These are phyloP conservation scores for Apis cerana DNA, from an alignment of 1,140 invertebrate species.

Conservation along the genomic window DNA sequence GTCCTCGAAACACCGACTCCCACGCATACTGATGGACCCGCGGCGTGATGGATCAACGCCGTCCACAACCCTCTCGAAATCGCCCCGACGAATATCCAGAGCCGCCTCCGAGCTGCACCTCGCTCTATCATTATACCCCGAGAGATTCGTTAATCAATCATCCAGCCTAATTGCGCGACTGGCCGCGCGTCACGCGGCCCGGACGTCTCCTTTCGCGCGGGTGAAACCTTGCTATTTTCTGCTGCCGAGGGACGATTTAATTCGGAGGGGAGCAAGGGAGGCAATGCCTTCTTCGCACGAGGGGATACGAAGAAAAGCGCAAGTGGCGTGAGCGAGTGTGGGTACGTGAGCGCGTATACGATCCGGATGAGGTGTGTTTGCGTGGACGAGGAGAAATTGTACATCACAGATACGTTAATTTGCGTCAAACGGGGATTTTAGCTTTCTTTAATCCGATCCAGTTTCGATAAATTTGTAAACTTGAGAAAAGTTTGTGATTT, in stretches of 20 bases:
- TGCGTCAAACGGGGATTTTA: too few relatives aligned
- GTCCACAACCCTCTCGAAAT: conserved; percentile 9
- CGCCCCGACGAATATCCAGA: conserved; percentile 13
- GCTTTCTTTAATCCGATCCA: too few relatives aligned
- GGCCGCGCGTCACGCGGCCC: conserved; percentile 27
- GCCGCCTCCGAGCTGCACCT: background rate
- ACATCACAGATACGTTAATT: too few relatives aligned
- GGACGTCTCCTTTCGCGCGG: conserved; percentile 48
- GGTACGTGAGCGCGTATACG: too few relatives aligned
- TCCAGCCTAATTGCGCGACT: conserved; percentile 55
- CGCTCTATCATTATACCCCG: conserved; percentile 62
- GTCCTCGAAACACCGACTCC: conserved; percentile 64
- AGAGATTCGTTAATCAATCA: conserved; percentile 66
- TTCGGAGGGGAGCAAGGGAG: background rate
- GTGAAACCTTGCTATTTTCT: conserved; percentile 42
- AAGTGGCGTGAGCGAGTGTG: background rate
- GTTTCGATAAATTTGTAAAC: too few relatives aligned
- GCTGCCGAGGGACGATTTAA: conserved; percentile 25
- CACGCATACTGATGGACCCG: conserved; percentile 60
- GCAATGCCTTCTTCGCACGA: too few relatives aligned
- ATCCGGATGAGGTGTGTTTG: too few relatives aligned
- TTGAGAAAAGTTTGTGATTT: too few relatives aligned
- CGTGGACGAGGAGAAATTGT: too few relatives aligned
- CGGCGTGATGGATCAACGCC: conserved; percentile 56
- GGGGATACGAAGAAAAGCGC: background rate